A percentile compares a stretch with the other conserved stretches of the same genome.
Evolutionary conservation across 1,140 invertebrate genomes (phyloP).

Genomic region (Oncopodura yosiiana): DNA sequence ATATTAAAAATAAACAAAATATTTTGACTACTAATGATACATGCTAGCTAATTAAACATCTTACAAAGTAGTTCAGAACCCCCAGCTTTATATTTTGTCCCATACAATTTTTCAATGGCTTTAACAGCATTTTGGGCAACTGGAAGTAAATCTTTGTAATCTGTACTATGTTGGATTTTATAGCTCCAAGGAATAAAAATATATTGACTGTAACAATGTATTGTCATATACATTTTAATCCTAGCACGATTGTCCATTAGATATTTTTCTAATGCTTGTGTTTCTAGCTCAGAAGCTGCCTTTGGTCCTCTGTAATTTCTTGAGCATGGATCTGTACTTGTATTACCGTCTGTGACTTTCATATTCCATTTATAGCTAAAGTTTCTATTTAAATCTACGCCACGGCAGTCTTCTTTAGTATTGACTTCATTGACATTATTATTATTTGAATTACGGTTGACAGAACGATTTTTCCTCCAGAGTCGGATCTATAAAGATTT

Average conservation of each 20-base stretch:
- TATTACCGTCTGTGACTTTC: too few species aligned
- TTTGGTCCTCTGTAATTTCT: slow-evolving; percentile 74
- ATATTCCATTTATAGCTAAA: slow-evolving; percentile 65
- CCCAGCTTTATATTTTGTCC: slow-evolving; percentile 26
- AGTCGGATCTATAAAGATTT: slow-evolving; percentile 43
- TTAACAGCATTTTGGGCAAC: slow-evolving; percentile 24
- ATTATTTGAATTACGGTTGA: slow-evolving; percentile 30
- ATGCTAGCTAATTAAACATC: too few species aligned
- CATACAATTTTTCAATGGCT: slow-evolving; percentile 15
- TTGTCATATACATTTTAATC: slow-evolving; percentile 62
- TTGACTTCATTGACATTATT: too few species aligned
- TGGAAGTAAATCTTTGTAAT: slow-evolving; percentile 15
- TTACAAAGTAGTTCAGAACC: slow-evolving; percentile 27
- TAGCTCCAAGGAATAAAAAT: slow-evolving; percentile 24
- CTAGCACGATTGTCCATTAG: slow-evolving; percentile 46
- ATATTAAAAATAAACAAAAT: too few species aligned
- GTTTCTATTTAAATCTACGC: slow-evolving; percentile 72
- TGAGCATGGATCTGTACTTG: slow-evolving; percentile 75
- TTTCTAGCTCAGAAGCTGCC: slow-evolving; percentile 88
- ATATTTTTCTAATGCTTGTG: slow-evolving; percentile 59
- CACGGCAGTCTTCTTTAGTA: slow-evolving; percentile 41
- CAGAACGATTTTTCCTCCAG: slow-evolving; percentile 62
- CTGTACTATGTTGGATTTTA: slow-evolving; percentile 9
- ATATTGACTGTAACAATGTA: slow-evolving; percentile 74
- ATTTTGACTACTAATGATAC: too few species aligned